Base-by-base conservation (phyloP, 64 coral and sea anemone species). In the Actinia equina region DNA sequence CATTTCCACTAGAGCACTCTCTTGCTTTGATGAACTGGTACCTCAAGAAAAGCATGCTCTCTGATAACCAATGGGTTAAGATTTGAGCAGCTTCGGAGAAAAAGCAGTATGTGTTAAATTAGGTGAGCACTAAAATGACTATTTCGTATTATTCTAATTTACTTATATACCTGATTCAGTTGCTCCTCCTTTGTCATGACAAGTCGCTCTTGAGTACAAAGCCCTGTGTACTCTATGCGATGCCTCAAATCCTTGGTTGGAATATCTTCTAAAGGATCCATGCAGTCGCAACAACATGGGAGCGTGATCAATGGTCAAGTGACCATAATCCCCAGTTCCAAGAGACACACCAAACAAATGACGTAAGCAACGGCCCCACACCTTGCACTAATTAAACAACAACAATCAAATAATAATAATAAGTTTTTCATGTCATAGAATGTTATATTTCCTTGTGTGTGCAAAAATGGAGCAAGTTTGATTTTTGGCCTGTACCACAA, bases 191-290 rank as follows among this genome's bases (percentile, higher is more conserved):
- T 56, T 25, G 43, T 89, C 88, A 89, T 82, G 53, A 43, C 43
- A 77, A 20, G 59, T 82, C 63, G 88, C 88, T 60, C 55, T 89
- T 89, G 88, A 89, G 58, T 89, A 83, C 15, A 83, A 58, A 63
- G 15, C 46, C 22, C 88, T 65, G 81, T 89, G 88, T 41, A 89
- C 63, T 58, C 83, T 89, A n/a, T 89, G 88, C 10, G 88, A 89
- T 82, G 88, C 77, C 43, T 89, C 88, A 70, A 89, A 89, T 41
- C 88, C 88, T 71, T 89, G 79, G 52, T 71, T 71, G 17, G 88
- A 88, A 45, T 88, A 88, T n/a, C 74, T 88, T 43, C 27, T 45
- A 88, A 88, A 65, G 23, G 71, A 88, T 59, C 88, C 25, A 27
- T 77, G 57, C 4, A 46, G 41, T 79, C 88, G 41, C 79, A 83